Evolutionary conservation across 2,888 invertebrate species (phyloP).

Genomic region (Smittia sp.): DNA sequence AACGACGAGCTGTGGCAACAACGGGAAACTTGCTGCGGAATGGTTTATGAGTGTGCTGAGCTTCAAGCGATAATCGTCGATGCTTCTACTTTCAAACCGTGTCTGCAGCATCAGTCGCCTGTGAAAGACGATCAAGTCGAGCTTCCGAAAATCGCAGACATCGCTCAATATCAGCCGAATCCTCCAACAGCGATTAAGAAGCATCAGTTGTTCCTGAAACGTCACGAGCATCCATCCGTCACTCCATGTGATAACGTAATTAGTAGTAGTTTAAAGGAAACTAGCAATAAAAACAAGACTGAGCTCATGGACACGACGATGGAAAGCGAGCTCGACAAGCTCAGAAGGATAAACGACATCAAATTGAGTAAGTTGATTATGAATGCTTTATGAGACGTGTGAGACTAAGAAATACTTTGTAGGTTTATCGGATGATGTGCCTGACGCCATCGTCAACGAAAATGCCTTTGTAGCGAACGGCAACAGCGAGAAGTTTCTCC

Average conservation of each 20-base stretch:
- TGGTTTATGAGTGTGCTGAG: conserved; percentile 46
- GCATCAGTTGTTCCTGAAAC: conserved; percentile 52
- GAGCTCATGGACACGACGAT: conserved; percentile 18
- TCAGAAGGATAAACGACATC: neutral
- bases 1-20: conserved; percentile 46
- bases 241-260: conserved; percentile 39
- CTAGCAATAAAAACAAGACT: conserved; percentile 37
- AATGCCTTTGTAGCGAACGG: conserved; percentile 4
- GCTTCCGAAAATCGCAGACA: conserved; percentile 17
- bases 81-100: conserved; percentile 48
- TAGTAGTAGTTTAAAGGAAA: conserved; percentile 31
- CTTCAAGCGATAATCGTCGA: conserved; percentile 49
- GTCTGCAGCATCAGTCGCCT: conserved; percentile 47
- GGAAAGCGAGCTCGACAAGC: neutral
- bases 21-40: conserved; percentile 51
- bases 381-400: neutral
- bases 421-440: neutral
- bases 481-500: neutral
- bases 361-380: neutral
- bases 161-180: neutral
- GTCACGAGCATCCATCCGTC: conserved; percentile 48
- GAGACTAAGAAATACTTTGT: neutral
- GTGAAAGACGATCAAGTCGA: neutral
- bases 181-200: conserved; percentile 48
- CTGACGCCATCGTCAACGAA: neutral